Conservation (phyloP, 2,797 vertebrate genomes). For the Brachyrhaphis roseni region DNA sequence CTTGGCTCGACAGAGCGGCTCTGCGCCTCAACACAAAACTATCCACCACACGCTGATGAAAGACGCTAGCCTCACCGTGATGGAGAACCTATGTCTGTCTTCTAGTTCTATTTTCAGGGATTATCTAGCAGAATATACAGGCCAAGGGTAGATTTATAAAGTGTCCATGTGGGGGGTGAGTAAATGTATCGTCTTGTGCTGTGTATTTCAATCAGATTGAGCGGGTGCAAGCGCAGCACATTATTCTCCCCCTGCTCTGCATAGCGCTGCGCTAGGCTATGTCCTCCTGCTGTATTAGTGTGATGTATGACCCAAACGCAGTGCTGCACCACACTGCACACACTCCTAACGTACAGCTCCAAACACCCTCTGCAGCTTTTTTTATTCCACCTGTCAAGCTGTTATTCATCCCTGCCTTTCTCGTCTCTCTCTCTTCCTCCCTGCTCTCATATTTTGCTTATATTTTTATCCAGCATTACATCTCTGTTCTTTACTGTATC, state of each 20-base stretch:
- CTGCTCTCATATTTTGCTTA: conserved; percentile 61
- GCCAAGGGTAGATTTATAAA: conserved; percentile 71
- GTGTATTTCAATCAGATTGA: conserved; percentile 81
- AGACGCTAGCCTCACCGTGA: conserved; percentile 39
- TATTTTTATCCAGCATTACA: conserved; percentile 63
- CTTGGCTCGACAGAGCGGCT: conserved; percentile 27
- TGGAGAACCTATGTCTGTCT: conserved; percentile 51
- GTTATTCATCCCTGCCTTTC: conserved; percentile 73
- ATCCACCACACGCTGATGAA: conserved; percentile 23
- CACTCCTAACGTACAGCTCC: conserved; percentile 61
- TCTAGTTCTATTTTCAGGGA: conserved; percentile 52
- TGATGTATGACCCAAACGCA: conserved; percentile 79
- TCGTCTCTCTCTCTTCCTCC: conserved; percentile 36
- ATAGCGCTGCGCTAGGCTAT: conserved; percentile 75
- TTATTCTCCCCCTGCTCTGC: conserved; percentile 78
- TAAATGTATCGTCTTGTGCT: conserved; percentile 67
- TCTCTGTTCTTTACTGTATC: conserved; percentile 68
- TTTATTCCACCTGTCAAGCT: conserved; percentile 77
- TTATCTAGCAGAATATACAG: conserved; percentile 59
- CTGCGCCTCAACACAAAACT: conserved; percentile 23
- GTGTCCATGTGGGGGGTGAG: conserved; percentile 68
- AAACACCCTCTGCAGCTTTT: conserved; percentile 70
- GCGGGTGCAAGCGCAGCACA: conserved; percentile 79
- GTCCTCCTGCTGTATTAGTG: conserved; percentile 78
- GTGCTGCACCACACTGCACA: conserved; percentile 61